Evolutionary conservation across 2,797 vertebrate genomes (phyloP).

Genomic region (Enteromius treurensis): DNA sequence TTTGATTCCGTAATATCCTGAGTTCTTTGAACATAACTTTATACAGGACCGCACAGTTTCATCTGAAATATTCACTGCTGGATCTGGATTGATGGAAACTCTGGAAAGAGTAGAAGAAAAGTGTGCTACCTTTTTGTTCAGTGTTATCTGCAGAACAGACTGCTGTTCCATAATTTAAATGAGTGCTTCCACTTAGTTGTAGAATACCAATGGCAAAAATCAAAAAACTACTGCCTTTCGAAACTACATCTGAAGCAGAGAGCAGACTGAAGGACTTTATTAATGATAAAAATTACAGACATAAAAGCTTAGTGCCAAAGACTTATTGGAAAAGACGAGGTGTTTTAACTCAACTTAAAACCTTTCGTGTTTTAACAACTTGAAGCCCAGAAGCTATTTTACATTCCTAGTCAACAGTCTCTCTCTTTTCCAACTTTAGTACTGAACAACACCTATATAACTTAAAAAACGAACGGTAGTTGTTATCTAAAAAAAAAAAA

Average conservation of each 20-base stretch:
- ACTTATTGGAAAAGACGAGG: conserved; percentile 8
- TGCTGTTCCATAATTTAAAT: conserved; percentile 30
- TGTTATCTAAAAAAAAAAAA: background rate
- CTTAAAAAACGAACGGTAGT: background rate
- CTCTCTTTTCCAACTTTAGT: background rate
- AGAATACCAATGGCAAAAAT: conserved; percentile 23
- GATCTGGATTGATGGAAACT: conserved; percentile 4
- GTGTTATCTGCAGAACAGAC: conserved; percentile 14
- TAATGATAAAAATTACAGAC: conserved; percentile 20
- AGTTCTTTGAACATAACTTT: background rate
- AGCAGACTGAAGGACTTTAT: conserved; percentile 4
- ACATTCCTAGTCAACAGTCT: background rate
- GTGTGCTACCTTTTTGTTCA: conserved; percentile 3
- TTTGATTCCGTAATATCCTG: background rate
- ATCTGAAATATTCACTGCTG: background rate
- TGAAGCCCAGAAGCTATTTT: background rate
- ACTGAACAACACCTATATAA: background rate
- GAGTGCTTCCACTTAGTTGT: conserved; percentile 30
- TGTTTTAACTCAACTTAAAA: conserved; percentile 20
- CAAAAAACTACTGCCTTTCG: background rate
- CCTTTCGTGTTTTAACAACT: background rate
- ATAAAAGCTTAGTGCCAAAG: conserved; percentile 16
- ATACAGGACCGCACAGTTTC: background rate
- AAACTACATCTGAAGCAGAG: conserved; percentile 17
- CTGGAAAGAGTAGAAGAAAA: background rate